Percentiles rank a stretch among this genome's conserved stretches.
Evolutionary conservation across 2,113 vertebrate genomes (phyloP).

Genomic region (Typhlomys cinereus): DNA sequence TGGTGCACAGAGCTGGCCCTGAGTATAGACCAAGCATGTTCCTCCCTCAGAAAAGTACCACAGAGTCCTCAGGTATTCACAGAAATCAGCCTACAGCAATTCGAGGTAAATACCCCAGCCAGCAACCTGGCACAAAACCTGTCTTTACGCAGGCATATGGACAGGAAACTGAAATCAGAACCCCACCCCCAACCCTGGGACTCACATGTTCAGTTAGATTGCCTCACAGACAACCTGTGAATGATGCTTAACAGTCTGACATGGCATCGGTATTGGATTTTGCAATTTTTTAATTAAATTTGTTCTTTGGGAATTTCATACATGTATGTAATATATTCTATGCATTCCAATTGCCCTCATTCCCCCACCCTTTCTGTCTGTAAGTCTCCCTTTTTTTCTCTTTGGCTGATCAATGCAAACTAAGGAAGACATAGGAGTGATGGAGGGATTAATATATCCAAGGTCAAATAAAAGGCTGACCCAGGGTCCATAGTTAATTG

Average conservation of each 20-base stretch:
- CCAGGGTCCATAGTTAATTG: neutral
- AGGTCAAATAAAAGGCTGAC: neutral
- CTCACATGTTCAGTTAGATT: neutral
- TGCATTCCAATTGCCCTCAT: no score
- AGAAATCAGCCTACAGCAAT: conserved; percentile 28
- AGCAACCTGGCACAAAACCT: neutral
- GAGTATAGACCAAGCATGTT: neutral
- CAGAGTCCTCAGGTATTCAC: neutral
- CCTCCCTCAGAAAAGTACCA: neutral
- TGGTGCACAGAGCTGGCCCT: neutral
- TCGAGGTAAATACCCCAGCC: neutral
- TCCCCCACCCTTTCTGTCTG: neutral
- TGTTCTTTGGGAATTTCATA: no score
- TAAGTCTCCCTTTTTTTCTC: conserved; percentile 26
- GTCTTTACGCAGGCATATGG: neutral
- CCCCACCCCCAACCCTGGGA: neutral
- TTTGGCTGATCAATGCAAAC: conserved; percentile 11
- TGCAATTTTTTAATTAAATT: no score
- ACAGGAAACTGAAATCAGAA: neutral
- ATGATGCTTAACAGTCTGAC: neutral
- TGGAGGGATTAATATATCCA: neutral
- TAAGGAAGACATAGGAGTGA: conserved; percentile 8
- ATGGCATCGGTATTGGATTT: neutral
- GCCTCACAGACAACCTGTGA: neutral
- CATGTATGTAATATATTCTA: no score